Evolutionary conservation across 2,797 vertebrate species (phyloP).

Genomic region (Eleutherodactylus coqui): DNA sequence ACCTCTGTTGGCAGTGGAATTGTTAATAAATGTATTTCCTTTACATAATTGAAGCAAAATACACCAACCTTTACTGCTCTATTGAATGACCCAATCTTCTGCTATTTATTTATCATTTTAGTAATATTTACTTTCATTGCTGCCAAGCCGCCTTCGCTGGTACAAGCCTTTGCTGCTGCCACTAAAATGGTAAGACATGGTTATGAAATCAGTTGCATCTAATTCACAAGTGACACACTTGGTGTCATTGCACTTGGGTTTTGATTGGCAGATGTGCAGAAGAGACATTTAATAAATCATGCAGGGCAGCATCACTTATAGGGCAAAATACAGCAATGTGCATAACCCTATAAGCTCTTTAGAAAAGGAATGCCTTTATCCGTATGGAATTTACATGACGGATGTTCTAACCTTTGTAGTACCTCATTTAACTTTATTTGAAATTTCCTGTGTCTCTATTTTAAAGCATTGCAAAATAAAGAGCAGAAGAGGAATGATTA

Average conservation of each 20-base stretch:
- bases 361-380: slow-evolving; percentile 55
- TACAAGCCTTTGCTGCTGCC: neutral
- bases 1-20: slow-evolving; percentile 44
- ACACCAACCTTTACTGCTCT: neutral
- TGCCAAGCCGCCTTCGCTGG: neutral
- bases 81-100: slow-evolving; percentile 14
- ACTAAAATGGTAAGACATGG: slow-evolving; percentile 5
- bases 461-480: slow-evolving; percentile 33
- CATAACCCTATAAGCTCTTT: slow-evolving; percentile 26
- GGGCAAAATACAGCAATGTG: slow-evolving; percentile 32
- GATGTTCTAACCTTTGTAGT: slow-evolving; percentile 52
- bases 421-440: slow-evolving; percentile 57
- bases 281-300: slow-evolving; percentile 12
- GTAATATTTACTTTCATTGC: slow-evolving; percentile 30
- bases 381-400: slow-evolving; percentile 47
- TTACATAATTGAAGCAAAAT: slow-evolving; percentile 30
- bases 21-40: slow-evolving; percentile 48
- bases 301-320: slow-evolving; percentile 35
- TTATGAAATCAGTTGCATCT: neutral
- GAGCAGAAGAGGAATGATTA: slow-evolving; percentile 48
- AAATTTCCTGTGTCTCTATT: slow-evolving; percentile 59
- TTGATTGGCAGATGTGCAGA: slow-evolving; percentile 16
- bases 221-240: slow-evolving; percentile 1
- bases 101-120: slow-evolving; percentile 38
- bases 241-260: neutral